phyloP scores from a whole-genome alignment of 2,888 invertebrate species.

The Aleiodes alternator region DNA sequence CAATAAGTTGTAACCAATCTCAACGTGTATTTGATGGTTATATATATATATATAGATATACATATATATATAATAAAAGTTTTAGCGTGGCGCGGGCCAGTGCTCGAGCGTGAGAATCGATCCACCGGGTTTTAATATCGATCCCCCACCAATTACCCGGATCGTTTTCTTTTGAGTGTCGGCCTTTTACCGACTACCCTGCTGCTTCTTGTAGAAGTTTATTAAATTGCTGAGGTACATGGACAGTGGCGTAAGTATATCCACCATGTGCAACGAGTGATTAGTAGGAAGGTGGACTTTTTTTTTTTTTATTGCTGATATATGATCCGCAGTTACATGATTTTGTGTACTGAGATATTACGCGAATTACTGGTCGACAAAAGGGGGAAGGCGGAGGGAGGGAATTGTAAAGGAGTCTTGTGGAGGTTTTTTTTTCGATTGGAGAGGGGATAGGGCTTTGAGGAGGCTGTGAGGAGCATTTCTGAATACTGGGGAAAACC shows the following conservation, averaged over 20 bases:
- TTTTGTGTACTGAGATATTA: no score
- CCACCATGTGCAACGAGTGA: slow-evolving; percentile 23
- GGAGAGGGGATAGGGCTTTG: no score
- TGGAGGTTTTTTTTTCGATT: no score
- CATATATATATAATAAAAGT: slow-evolving; percentile 34
- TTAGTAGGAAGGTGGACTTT: slow-evolving; percentile 41
- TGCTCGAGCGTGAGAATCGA: slow-evolving; percentile 47
- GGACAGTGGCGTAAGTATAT: slow-evolving; percentile 40
- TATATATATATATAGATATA: no score
- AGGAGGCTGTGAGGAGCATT: no score
- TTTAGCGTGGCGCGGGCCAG: slow-evolving; percentile 41
- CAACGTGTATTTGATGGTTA: slow-evolving; percentile 23
- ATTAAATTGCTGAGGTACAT: slow-evolving; percentile 49
- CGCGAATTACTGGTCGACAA: no score
- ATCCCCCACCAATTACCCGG: slow-evolving; percentile 50
- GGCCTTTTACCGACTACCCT: slow-evolving; percentile 37
- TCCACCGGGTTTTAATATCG: slow-evolving; percentile 47
- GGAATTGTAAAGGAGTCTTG: no score
- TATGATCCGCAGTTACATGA: slow-evolving; percentile 12
- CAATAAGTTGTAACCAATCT: slow-evolving; percentile 27
- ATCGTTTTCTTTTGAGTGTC: slow-evolving; percentile 49
- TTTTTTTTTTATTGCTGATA: slow-evolving; percentile 21
- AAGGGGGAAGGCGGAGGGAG: no score
- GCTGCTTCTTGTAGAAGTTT: slow-evolving; percentile 46
- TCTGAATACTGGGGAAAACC: no score